These are phyloP conservation scores for Tigriopus californicus DNA, from an alignment of 2,888 invertebrate species.

Conservation along the genomic window DNA sequence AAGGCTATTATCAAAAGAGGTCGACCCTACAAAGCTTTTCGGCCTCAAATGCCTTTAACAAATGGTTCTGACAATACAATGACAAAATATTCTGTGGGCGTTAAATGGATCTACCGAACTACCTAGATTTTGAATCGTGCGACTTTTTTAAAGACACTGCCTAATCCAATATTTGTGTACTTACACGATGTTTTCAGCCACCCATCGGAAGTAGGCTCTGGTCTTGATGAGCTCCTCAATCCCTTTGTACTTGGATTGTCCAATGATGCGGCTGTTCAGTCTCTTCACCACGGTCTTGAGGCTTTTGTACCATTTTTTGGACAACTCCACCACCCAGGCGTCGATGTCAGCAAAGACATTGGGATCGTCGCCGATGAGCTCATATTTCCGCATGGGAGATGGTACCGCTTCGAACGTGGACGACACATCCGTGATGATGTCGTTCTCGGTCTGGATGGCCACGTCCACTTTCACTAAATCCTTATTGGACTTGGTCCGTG, in stretches of 20 bases:
- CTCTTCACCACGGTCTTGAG: slow-evolving; percentile 3
- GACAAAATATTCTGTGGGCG: no score
- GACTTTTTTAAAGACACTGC: no score
- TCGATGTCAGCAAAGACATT: slow-evolving; percentile 13
- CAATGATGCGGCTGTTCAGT: neutral
- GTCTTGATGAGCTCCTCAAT: slow-evolving; percentile 22
- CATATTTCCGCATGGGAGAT: neutral
- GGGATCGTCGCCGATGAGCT: neutral
- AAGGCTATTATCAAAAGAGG: no score
- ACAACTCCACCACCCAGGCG: slow-evolving; percentile 10
- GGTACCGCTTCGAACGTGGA: neutral
- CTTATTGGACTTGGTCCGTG: no score
- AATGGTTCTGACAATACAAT: no score
- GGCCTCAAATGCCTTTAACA: no score
- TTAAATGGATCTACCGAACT: no score
- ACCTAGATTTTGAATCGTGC: no score
- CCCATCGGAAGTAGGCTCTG: slow-evolving; percentile 23
- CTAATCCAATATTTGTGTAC: slow-evolving; percentile 10
- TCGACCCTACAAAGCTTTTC: no score
- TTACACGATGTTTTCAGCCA: slow-evolving; percentile 23
- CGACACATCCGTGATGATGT: neutral
- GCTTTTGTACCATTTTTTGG: neutral
- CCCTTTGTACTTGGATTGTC: neutral
- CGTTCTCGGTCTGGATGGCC: neutral
- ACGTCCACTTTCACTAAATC: no score